Conservation (phyloP, 2,113 vertebrate species). For the Psittacara wagleri region DNA sequence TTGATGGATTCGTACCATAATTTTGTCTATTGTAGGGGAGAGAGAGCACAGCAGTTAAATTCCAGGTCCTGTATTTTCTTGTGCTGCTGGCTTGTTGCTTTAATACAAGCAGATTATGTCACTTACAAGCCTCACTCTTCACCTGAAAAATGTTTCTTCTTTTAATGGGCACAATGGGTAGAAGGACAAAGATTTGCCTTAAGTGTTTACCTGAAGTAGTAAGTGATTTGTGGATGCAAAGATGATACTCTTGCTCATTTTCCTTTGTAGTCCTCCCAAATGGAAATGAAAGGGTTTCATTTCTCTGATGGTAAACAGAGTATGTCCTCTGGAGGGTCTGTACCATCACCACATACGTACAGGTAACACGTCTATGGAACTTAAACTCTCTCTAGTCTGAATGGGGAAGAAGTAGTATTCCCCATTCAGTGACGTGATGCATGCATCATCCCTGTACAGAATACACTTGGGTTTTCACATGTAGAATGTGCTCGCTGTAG, state of each 20-base stretch:
- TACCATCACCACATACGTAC: conserved; percentile 82
- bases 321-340: conserved; percentile 81
- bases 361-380: conserved; percentile 75
- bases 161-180: conserved; percentile 19
- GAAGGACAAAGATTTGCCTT: conserved; percentile 2
- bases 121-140: conserved; percentile 7
- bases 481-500: background rate
- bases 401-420: background rate
- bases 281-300: conserved; percentile 98
- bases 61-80: conserved; percentile 36
- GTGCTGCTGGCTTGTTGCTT: conserved; percentile 45
- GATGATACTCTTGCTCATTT: background rate
- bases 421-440: background rate
- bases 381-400: background rate
- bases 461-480: background rate
- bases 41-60: conserved; percentile 43
- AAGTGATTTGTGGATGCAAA: background rate
- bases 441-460: background rate
- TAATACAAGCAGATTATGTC: conserved; percentile 2
- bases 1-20: conserved; percentile 49
- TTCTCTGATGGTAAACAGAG: conserved; percentile 90
- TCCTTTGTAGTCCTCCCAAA: conserved; percentile 83
- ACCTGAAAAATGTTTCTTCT: conserved; percentile 14
- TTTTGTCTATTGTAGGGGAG: conserved; percentile 4
- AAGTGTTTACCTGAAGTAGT: background rate